A percentile compares a stretch with the other conserved stretches of the same genome.
These are phyloP conservation scores for Calliopsis andreniformis DNA, from an alignment of 1,140 invertebrate genomes.

Conservation along the genomic window DNA sequence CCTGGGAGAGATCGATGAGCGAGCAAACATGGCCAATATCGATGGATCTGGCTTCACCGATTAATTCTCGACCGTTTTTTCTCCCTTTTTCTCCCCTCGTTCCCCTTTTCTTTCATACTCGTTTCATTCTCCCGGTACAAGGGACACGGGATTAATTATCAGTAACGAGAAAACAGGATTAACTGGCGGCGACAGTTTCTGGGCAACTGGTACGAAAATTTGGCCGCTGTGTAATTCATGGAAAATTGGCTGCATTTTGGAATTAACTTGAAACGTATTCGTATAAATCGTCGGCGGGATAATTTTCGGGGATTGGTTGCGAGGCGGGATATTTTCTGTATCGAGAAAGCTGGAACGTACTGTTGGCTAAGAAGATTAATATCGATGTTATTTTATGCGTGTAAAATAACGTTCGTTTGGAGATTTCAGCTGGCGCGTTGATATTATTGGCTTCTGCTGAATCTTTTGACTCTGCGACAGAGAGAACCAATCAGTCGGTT, in stretches of 20 bases:
- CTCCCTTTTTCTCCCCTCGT: too few relatives aligned
- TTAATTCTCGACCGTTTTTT: conserved; percentile 50
- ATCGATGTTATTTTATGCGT: too few relatives aligned
- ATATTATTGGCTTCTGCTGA: too few relatives aligned
- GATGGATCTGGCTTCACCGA: conserved; percentile 38
- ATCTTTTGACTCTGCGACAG: too few relatives aligned
- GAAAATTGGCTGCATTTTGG: conserved; percentile 29
- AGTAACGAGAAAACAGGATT: conserved; percentile 63
- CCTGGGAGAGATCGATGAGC: conserved; percentile 42
- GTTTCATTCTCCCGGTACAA: conserved; percentile 34
- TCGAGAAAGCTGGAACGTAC: too few relatives aligned
- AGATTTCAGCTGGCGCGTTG: too few relatives aligned
- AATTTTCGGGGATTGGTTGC: too few relatives aligned
- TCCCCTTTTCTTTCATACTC: too few relatives aligned
- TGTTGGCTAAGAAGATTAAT: too few relatives aligned
- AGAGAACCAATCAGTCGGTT: too few relatives aligned
- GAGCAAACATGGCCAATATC: conserved; percentile 43
- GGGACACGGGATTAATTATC: conserved; percentile 65
- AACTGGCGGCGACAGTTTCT: conserved; percentile 49
- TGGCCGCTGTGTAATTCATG: conserved; percentile 12
- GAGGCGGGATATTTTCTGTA: neutral
- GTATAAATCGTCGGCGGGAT: neutral
- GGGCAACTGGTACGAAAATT: conserved; percentile 29
- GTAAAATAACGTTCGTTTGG: too few relatives aligned
- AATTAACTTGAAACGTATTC: conserved; percentile 19